Percentiles rank a stretch among this genome's conserved stretches.
phyloP scores from a whole-genome alignment of 2,888 invertebrate species.

The Eudemis profundana region DNA sequence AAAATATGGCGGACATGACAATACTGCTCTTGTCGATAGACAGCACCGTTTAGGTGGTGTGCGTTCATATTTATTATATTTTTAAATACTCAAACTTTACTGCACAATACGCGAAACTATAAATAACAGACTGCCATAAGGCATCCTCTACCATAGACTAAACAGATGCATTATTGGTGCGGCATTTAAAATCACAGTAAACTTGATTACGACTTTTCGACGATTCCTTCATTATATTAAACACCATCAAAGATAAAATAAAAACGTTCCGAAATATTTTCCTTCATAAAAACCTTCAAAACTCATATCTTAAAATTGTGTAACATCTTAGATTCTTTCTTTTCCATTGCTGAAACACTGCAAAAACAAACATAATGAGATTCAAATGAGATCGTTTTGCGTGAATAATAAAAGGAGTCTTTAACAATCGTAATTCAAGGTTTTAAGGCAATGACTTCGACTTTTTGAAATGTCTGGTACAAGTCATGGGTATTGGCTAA shows the following conservation, averaged over 20 bases:
- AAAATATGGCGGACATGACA: too few relatives aligned
- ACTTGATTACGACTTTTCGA: too few relatives aligned
- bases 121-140: too few relatives aligned
- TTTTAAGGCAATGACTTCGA: slow-evolving; percentile 36
- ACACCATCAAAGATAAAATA: neutral
- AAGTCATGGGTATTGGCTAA: slow-evolving; percentile 32
- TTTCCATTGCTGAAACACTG: slow-evolving; percentile 30
- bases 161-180: too few relatives aligned
- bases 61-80: too few relatives aligned
- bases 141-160: too few relatives aligned
- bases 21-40: too few relatives aligned
- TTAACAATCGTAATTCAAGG: slow-evolving; percentile 40
- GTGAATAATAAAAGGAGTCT: slow-evolving; percentile 40
- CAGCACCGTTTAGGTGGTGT: too few relatives aligned
- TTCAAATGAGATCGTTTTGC: slow-evolving; percentile 43
- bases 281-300: slow-evolving; percentile 11
- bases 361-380: slow-evolving; percentile 42
- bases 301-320: slow-evolving; percentile 33
- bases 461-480: slow-evolving; percentile 26
- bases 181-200: too few relatives aligned
- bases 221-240: neutral
- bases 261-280: slow-evolving; percentile 13
- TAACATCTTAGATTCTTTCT: slow-evolving; percentile 27
- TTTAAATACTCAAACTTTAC: too few relatives aligned
- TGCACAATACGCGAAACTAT: too few relatives aligned